Base-by-base conservation (phyloP, 2,797 vertebrate species). In the Denticeps clupeoides region DNA sequence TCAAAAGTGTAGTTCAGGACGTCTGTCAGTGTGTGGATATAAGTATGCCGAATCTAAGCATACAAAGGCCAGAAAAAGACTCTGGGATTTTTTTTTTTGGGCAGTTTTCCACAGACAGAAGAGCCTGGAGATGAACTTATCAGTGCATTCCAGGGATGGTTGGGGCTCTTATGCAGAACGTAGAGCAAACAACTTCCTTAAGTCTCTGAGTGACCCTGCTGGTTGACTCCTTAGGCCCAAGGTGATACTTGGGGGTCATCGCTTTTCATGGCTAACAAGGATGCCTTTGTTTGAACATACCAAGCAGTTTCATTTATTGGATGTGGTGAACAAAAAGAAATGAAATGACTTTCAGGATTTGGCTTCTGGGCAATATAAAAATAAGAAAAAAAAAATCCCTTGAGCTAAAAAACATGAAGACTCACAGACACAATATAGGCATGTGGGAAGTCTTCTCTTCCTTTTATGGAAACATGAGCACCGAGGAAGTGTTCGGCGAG, bases 131-230 rank as follows among this genome's bases (percentile, higher is more conserved):
- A 71, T 54, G 31, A 60, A 48, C 53, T 75, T 71, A 75, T 83
- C 78, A 80, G 73, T 79, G 75, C 77, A 80, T 83, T 83, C 80
- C 73, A 47, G 22, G 40, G 11, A 57, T 52, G 41, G 28, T 41
- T 60, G 51, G 60, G 58, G 57, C 58, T 37, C 62, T 56, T 60
- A 43, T 29, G 55, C 56, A 62, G 67, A 72, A 73, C 61, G 73
- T 15, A 8, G 56, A 61, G 62, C 63, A 70, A 74, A 71, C 75
- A 68, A 70, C 71, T 73, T 73, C 67, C 65, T 70, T 64, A 69
- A 76, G 70, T 79, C 57, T 29, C 58, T 54, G 59, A 31, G 24
- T 62, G 57, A 64, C 60, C 64, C 61, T 59, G 67, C 61, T 66
- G 63, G 79, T 67, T 73, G 72, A 73, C 69, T 78, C 58, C 66